A percentile compares a stretch with the other conserved stretches of the same genome.
Evolutionary conservation across 2,113 vertebrate genomes (phyloP).

Genomic region (Otolemur garnettii): DNA sequence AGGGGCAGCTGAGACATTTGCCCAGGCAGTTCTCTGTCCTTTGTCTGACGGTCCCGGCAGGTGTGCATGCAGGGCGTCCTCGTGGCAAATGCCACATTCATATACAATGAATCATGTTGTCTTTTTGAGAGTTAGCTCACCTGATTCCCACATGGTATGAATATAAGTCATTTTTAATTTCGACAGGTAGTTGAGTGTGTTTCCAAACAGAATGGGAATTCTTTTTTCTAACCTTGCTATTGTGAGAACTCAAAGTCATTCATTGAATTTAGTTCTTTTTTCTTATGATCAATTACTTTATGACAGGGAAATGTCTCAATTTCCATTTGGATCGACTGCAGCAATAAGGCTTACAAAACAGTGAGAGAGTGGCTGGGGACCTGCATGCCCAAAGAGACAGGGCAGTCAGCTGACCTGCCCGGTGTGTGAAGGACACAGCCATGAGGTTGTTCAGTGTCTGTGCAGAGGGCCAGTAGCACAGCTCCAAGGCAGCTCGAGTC

Average conservation of each 20-base stretch:
- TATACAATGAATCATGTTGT: background rate
- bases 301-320: slow-evolving; percentile 47
- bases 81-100: background rate
- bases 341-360: slow-evolving; percentile 17
- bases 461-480: background rate
- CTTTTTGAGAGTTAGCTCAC: background rate
- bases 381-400: background rate
- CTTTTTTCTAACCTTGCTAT: background rate
- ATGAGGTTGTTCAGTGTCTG: background rate
- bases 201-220: slow-evolving; percentile 58
- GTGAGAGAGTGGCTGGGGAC: background rate
- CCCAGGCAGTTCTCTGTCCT: background rate
- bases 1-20: background rate
- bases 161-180: slow-evolving; percentile 53
- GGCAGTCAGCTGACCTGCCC: fast-evolving
- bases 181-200: slow-evolving; percentile 2
- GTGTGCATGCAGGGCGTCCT: background rate
- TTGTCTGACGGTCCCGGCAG: background rate
- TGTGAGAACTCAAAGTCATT: slow-evolving; percentile 38
- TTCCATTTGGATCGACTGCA: slow-evolving; percentile 22
- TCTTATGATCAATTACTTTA: slow-evolving; percentile 48
- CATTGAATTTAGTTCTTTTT: background rate
- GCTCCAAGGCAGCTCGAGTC: background rate
- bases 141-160: background rate
- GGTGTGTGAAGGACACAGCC: background rate